These are phyloP conservation scores for Leucoraja erinaceus DNA, from an alignment of 2,113 vertebrate genomes.

Conservation along the genomic window DNA sequence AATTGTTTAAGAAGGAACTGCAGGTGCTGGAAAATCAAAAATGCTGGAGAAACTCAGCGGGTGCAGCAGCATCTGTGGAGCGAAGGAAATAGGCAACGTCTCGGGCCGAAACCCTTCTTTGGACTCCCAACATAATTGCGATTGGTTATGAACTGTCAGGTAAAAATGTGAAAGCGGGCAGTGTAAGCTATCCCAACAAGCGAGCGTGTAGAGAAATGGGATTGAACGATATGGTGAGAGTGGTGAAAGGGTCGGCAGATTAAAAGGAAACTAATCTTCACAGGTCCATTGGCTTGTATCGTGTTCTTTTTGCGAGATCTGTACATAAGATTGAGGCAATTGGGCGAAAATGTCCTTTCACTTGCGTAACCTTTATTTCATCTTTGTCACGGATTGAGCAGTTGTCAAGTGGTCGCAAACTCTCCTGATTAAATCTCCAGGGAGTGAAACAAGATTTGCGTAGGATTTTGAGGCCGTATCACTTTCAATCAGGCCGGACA, in stretches of 20 bases:
- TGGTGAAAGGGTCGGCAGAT: background rate
- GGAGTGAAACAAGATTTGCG: slow-evolving; percentile 1
- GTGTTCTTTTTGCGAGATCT: background rate
- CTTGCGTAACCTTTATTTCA: slow-evolving; percentile 6
- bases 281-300: background rate
- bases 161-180: background rate
- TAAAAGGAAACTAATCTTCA: background rate
- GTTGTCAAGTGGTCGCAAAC: background rate
- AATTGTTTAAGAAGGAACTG: no score
- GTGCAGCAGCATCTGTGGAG: no score
- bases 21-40: no score
- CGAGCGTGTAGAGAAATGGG: background rate
- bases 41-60: no score
- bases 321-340: background rate
- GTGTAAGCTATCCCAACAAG: background rate
- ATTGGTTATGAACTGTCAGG: background rate
- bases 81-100: no score
- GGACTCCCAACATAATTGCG: background rate
- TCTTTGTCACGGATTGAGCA: background rate
- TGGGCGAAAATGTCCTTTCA: background rate
- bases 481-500: background rate
- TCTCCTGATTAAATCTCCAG: background rate
- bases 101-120: no score
- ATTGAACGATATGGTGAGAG: background rate
- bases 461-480: background rate